Conservation (phyloP, 2,797 vertebrate genomes). For the Lagocephalus sceleratus region DNA sequence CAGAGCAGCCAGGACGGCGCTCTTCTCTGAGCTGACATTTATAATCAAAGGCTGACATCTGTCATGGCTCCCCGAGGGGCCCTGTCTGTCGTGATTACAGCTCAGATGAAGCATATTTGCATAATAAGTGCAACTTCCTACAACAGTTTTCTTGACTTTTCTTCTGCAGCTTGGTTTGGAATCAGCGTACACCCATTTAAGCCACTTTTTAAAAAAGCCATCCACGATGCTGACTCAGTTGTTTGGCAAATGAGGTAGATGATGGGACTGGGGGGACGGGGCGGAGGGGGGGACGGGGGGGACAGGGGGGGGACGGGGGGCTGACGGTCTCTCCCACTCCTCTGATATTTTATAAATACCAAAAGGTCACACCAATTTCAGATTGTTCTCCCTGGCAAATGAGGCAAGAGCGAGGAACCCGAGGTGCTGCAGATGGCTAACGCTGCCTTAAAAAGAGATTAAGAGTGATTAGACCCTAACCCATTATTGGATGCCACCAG, state of each 20-base stretch:
- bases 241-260: constrained; percentile 27
- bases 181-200: neutral
- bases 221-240: constrained; percentile 1
- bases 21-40: constrained; percentile 56
- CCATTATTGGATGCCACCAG: too few species aligned
- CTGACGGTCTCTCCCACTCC: constrained; percentile 1
- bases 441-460: neutral
- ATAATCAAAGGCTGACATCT: constrained; percentile 76
- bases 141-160: constrained; percentile 2
- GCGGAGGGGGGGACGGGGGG: neutral
- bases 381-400: constrained; percentile 35
- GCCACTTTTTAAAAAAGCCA: neutral
- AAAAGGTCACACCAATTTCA: constrained; percentile 63
- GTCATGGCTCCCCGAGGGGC: constrained; percentile 66
- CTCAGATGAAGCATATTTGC: constrained; percentile 62
- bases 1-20: too few species aligned
- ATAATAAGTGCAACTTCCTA: constrained; percentile 50
- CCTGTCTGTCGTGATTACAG: constrained; percentile 73
- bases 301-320: neutral
- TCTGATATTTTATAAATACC: constrained; percentile 60
- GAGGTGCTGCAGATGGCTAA: neutral
- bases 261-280: too few species aligned
- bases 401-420: constrained; percentile 19
- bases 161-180: neutral
- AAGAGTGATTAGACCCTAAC: neutral